Base-by-base conservation (phyloP, 2,797 vertebrate genomes). In the Mionectes olivaceus region DNA sequence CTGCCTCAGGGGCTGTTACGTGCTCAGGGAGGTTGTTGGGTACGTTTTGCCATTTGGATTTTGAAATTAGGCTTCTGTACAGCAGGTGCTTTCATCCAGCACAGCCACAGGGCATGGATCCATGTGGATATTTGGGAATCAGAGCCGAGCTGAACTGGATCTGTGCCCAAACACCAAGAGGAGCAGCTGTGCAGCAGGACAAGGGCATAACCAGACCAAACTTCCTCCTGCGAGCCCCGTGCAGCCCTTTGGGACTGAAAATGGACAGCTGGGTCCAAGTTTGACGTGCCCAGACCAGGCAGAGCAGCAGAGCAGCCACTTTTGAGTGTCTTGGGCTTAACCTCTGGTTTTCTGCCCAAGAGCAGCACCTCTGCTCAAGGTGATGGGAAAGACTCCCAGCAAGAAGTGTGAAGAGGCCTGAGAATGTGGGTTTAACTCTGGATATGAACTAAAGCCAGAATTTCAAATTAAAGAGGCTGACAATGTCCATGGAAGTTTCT, bases 51-150 rank as follows among this genome's bases (percentile, higher is more conserved):
- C 32, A 24, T 0, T 30, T 33, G 27, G 33, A 47, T 25, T 75
- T 35, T 52, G 14, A 47, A 47, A 68, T 52, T 3, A 65, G 55
- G 32, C 23, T 81, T 41, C 53, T 67, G 49, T 25, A 49, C 3
- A 91, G 83, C 80, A 93, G 80, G 74, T 90, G 71, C 70, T 60
- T 82, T 68, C 80, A 70, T 18, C 37, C 67, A 90, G 70, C 52
- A n/a, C 41, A 59, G 75, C 60, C 60, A 68, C 32, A 6, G 7
- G 32, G 71, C 79, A 79, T 1, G 0, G 9, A 69, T 49, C 52
- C 24, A 3, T 37, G 86, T 19, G 59, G 59, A 4, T 28, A 65
- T 90, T 60, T 52, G 76, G 65, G 78, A 80, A 78, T 19, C 30
- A 5, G 19, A 74, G 70, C 50, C 46, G 67, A 85, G 71, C 56